Evolutionary conservation across 2,797 vertebrate genomes (phyloP).

Genomic region (Fundulus diaphanus): DNA sequence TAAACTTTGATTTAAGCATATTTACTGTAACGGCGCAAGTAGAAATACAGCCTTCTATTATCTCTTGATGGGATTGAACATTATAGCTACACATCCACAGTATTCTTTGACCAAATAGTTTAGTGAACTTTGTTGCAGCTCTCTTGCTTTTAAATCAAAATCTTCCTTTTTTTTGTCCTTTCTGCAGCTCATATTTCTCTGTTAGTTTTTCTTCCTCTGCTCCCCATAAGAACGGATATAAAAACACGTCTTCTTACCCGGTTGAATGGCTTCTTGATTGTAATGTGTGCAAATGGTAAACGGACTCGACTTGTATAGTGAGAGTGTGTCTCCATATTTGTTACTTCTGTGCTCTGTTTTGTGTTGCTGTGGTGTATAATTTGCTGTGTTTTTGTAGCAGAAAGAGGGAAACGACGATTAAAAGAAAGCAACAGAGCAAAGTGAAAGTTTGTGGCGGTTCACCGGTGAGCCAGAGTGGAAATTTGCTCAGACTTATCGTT

Average conservation of each 20-base stretch:
- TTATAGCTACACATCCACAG: background rate
- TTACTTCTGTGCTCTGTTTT: background rate
- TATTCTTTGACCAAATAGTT: too few species aligned
- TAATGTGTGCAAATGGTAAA: too few species aligned
- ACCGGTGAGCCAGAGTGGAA: slow-evolving; percentile 48
- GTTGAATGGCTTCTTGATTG: background rate
- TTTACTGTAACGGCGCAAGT: too few species aligned
- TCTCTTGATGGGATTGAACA: background rate
- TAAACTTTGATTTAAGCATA: too few species aligned
- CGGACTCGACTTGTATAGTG: too few species aligned
- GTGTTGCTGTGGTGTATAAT: background rate
- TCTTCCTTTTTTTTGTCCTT: background rate
- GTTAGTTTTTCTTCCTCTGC: background rate
- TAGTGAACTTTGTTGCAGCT: background rate
- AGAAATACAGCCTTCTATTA: background rate
- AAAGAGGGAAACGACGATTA: slow-evolving; percentile 12
- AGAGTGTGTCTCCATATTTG: background rate
- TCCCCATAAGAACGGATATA: background rate
- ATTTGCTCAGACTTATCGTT: slow-evolving; percentile 37
- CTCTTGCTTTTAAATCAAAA: background rate
- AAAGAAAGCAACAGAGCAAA: slow-evolving; percentile 25
- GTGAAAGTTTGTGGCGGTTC: slow-evolving; percentile 26
- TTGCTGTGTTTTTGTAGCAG: background rate
- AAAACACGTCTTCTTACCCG: background rate
- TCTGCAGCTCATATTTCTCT: background rate